A percentile compares a stretch with the other conserved stretches of the same genome.
Conservation (phyloP, 2,888 invertebrate genomes). For the Yponomeuta evonymella region DNA sequence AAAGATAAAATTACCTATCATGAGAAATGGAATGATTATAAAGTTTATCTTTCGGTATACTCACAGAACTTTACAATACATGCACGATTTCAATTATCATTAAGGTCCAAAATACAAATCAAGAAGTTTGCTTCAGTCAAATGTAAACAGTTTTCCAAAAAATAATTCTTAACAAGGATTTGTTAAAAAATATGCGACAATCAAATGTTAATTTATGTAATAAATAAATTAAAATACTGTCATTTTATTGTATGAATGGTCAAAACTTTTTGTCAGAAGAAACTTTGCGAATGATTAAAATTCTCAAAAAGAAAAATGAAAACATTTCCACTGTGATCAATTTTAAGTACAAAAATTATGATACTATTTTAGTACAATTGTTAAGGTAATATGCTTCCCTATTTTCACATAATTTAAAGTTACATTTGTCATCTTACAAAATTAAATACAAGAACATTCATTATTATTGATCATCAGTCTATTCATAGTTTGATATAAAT, state of each 20-base stretch:
- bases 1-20: slow-evolving; percentile 43
- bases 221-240: slow-evolving; percentile 70
- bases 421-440: slow-evolving; percentile 73
- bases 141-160: slow-evolving; percentile 65
- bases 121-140: slow-evolving; percentile 62
- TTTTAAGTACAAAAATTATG: slow-evolving; percentile 66
- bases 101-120: slow-evolving; percentile 53
- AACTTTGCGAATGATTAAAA: slow-evolving; percentile 29
- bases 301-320: slow-evolving; percentile 73
- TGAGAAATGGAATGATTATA: slow-evolving; percentile 71
- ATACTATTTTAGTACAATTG: slow-evolving; percentile 44
- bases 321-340: slow-evolving; percentile 53
- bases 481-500: slow-evolving; percentile 72
- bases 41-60: slow-evolving; percentile 67
- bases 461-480: slow-evolving; percentile 75
- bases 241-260: slow-evolving; percentile 45
- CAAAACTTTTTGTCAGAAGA: slow-evolving; percentile 34
- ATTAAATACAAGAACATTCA: slow-evolving; percentile 72
- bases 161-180: slow-evolving; percentile 53
- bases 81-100: slow-evolving; percentile 49
- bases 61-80: slow-evolving; percentile 58
- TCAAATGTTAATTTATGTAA: slow-evolving; percentile 47
- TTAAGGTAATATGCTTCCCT: slow-evolving; percentile 41
- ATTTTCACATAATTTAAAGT: slow-evolving; percentile 67
- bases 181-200: slow-evolving; percentile 37